These are phyloP conservation scores for Odontesthes bonariensis DNA, from an alignment of 2,113 vertebrate species.

Conservation along the genomic window DNA sequence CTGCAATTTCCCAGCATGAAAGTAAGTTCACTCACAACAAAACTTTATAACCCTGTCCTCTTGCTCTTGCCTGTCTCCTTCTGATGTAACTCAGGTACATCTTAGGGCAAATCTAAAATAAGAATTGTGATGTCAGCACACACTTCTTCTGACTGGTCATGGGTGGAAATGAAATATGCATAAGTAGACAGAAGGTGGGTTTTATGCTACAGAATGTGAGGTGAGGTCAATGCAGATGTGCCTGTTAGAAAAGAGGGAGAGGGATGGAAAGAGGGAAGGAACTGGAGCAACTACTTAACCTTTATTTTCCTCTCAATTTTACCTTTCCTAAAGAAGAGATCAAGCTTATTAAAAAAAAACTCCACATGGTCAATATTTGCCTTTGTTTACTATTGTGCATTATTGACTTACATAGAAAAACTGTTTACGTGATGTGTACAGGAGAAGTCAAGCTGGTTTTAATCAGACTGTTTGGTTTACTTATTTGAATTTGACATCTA, in stretches of 20 bases:
- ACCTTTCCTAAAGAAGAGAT: constrained; percentile 1
- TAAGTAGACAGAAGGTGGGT: constrained; percentile 45
- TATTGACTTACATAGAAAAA: not conserved
- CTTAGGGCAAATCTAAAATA: constrained; percentile 53
- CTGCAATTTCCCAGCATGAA: not conserved
- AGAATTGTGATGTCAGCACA: constrained; percentile 45
- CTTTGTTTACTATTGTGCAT: not conserved
- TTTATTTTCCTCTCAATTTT: not conserved
- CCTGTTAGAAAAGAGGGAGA: not conserved
- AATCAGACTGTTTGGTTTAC: too few relatives aligned
- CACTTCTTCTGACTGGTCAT: constrained; percentile 30
- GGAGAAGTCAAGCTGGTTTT: too few relatives aligned
- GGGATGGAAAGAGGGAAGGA: not conserved
- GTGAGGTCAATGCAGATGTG: constrained; percentile 12
- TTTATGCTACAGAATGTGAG: constrained; percentile 46
- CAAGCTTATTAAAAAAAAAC: not conserved
- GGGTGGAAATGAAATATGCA: constrained; percentile 59
- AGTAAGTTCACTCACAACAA: not conserved
- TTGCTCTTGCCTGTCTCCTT: not conserved
- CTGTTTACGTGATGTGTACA: too few relatives aligned
- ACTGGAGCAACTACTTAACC: too few relatives aligned
- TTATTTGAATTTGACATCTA: too few relatives aligned
- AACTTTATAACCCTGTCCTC: not conserved
- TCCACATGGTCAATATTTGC: not conserved
- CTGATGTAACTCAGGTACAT: constrained; percentile 32